phyloP scores from a whole-genome alignment of 2,797 vertebrate genomes.

The Momotus momota region DNA sequence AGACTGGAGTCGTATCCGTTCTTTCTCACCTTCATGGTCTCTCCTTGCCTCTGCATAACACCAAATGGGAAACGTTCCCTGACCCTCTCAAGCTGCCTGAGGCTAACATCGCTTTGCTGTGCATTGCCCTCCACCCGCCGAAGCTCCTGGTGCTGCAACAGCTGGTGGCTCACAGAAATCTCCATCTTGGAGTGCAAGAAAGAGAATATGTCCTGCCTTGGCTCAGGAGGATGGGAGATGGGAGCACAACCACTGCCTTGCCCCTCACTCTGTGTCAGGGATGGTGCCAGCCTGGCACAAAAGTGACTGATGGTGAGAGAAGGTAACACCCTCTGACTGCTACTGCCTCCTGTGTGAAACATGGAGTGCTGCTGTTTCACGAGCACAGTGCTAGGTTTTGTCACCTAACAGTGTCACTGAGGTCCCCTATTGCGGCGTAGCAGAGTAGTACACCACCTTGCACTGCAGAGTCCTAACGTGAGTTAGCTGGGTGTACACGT shows the following conservation, averaged over 20 bases:
- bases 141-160: background rate
- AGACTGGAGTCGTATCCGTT: accelerated
- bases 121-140: background rate
- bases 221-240: background rate
- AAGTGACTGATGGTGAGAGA: background rate
- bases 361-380: background rate
- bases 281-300: background rate
- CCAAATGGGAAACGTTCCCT: background rate
- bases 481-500: background rate
- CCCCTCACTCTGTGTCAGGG: background rate
- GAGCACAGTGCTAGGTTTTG: background rate
- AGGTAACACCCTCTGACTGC: background rate
- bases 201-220: background rate
- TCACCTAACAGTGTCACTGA: background rate
- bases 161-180: background rate
- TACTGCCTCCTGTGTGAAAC: background rate
- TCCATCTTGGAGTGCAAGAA: background rate
- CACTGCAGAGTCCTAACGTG: background rate
- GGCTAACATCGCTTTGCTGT: background rate
- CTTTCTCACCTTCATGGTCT: background rate
- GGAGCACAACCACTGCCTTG: background rate
- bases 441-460: background rate
- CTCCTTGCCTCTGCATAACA: background rate
- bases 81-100: background rate
- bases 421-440: background rate